Evolutionary conservation across 2,888 invertebrate species (phyloP), one percentile per base, ranked within the genome.

Genomic region (Drosophila seclusa): DNA sequence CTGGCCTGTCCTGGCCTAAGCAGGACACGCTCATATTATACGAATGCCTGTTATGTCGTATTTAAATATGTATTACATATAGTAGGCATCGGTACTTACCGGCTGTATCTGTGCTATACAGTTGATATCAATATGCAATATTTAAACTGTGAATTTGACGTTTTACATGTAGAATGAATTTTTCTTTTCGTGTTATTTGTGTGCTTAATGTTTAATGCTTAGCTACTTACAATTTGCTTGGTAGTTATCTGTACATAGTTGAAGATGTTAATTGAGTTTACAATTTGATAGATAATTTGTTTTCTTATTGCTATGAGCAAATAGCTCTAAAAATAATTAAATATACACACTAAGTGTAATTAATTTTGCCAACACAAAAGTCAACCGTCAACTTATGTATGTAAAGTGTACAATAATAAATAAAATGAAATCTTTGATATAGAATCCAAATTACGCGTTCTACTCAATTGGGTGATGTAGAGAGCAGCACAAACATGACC

Each of bases 401-500:
- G 76, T 86, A 83, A 80, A 68, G 52, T 81, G 77, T 40, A 40
- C 49, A 82, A 70, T 79, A 81, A 59, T 74, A 68, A 69, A 75
- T 18, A 68, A 71, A 68, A 70, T 53, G 34, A 58, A 50, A 63
- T 54, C 31, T 60, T 73, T 63, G 50, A 76, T 88, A 78, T 83
- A 78, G 81, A 80, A 76, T 73, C 76, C 79, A 76, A 76, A 52
- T 63, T 42, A 38, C 16, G 16, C 3, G 36, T 36, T 29, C 10
- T 40, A 18, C 61, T 88, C 67, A 91, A 59, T 91, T 90, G 45
- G 92, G 92, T 7, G 92, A 91, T 5, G 96, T 96, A 6, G 96
- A 96, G 66, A 97, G 94, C 62, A 97, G 93, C 24, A 97, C 96
- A 59, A 97, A 94, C 92, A 97, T 94, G 59, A 97, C 97, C 97